Percentiles rank a stretch among this genome's conserved stretches.
These are phyloP conservation scores for Spheniscus humboldti DNA, from an alignment of 2,797 vertebrate genomes.

Conservation along the genomic window DNA sequence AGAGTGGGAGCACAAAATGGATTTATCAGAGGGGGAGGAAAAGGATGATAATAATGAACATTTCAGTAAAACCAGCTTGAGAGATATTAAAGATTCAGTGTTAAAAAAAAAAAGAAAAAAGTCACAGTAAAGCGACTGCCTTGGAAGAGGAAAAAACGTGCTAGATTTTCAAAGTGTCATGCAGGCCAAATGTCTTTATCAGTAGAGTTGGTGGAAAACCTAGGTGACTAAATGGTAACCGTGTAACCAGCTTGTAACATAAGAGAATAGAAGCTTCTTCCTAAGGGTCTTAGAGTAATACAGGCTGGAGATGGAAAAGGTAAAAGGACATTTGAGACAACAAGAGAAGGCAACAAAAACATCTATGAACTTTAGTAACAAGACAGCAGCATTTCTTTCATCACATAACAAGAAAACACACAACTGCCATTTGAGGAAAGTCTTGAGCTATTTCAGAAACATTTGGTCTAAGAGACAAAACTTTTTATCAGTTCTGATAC, in stretches of 20 bases:
- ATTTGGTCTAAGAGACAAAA: not conserved
- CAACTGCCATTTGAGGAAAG: not conserved
- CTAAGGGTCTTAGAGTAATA: not conserved
- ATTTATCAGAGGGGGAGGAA: not conserved
- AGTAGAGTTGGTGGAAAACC: not conserved
- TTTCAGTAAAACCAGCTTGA: not conserved
- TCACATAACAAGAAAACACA: not conserved
- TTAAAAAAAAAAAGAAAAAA: too few species aligned
- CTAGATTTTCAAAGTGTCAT: not conserved
- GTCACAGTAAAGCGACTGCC: not conserved
- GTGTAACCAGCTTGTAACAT: not conserved
- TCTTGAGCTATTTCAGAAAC: not conserved
- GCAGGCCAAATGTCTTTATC: not conserved
- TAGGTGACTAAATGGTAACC: not conserved
- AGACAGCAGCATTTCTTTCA: not conserved
- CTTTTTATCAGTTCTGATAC: not conserved
- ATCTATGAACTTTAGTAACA: not conserved
- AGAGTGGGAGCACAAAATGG: not conserved
- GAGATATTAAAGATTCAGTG: not conserved
- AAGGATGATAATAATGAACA: not conserved
- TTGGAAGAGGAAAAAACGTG: not conserved
- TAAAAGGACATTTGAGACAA: not conserved
- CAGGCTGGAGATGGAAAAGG: not conserved
- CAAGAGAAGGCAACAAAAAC: not conserved
- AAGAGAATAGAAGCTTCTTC: not conserved